A percentile compares a stretch with the other conserved stretches of the same genome.
Conservation (phyloP, 2,888 invertebrate species). For the Stictocephala bisonia region DNA sequence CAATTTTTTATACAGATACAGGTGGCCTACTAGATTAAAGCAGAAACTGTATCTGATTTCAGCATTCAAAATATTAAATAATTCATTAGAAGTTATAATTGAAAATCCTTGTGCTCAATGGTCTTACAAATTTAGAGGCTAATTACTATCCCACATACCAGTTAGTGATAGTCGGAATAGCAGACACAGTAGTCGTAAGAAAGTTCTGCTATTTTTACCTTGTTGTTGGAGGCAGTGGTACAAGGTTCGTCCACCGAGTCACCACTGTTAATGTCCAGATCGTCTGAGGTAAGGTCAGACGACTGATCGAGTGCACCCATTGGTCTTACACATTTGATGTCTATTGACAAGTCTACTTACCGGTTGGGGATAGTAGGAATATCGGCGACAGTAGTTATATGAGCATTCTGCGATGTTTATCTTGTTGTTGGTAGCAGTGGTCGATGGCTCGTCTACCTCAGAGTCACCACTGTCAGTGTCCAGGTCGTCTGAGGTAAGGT, state of each 20-base stretch:
- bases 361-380: constrained; percentile 43
- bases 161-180: constrained; percentile 41
- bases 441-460: constrained; percentile 33
- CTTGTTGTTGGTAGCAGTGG: constrained; percentile 30
- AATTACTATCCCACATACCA: no score
- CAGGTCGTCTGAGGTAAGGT: constrained; percentile 42
- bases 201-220: constrained; percentile 33
- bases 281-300: constrained; percentile 38
- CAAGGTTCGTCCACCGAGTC: constrained; percentile 40
- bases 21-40: no score
- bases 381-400: constrained; percentile 42
- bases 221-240: constrained; percentile 27
- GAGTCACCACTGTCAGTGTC: constrained; percentile 43
- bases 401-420: constrained; percentile 42
- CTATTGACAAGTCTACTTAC: no score
- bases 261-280: constrained; percentile 40
- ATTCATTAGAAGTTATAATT: no score
- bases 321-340: no score
- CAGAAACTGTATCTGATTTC: no score
- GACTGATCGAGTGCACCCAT: constrained; percentile 31
- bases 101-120: no score
- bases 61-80: no score
- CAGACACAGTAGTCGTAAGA: constrained; percentile 43
- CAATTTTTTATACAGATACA: no score
- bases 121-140: no score